Percentiles rank a stretch among this genome's conserved stretches.
These are phyloP conservation scores for Mareca strepera DNA, from an alignment of 2,797 vertebrate genomes.

Conservation along the genomic window DNA sequence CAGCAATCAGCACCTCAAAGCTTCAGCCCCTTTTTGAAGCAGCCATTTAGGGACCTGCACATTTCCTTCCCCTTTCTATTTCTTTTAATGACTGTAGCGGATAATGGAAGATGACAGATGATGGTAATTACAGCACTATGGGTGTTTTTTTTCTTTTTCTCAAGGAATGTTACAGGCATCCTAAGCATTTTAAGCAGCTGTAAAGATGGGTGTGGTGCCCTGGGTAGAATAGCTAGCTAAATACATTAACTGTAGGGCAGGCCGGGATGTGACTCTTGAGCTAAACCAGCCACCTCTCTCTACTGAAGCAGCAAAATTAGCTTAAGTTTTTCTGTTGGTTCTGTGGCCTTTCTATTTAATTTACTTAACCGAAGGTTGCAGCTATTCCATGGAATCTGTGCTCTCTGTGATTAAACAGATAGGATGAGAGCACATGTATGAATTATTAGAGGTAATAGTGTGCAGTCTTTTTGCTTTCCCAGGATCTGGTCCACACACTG, in stretches of 20 bases:
- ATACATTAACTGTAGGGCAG: neutral
- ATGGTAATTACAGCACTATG: neutral
- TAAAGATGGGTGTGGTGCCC: constrained; percentile 13
- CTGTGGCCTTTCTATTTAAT: neutral
- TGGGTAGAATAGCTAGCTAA: neutral
- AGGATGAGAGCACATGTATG: neutral
- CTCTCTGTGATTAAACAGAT: constrained; percentile 2
- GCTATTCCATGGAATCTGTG: neutral
- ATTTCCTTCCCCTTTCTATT: neutral
- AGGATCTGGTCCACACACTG: neutral
- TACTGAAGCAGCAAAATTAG: constrained; percentile 9
- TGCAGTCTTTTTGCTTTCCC: neutral
- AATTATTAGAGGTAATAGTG: neutral
- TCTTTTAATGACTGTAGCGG: neutral
- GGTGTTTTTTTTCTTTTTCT: neutral
- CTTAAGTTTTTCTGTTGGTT: neutral
- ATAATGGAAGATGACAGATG: constrained; percentile 2
- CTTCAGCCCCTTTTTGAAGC: neutral
- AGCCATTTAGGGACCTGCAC: neutral
- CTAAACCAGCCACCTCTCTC: neutral
- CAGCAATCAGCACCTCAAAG: accelerated
- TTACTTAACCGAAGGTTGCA: constrained; percentile 4
- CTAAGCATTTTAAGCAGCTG: constrained; percentile 41
- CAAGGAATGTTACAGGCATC: constrained; percentile 4
- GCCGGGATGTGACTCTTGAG: neutral